These are phyloP conservation scores for Holcopasites calliopsidis DNA, from an alignment of 1,140 invertebrate species.

Conservation along the genomic window DNA sequence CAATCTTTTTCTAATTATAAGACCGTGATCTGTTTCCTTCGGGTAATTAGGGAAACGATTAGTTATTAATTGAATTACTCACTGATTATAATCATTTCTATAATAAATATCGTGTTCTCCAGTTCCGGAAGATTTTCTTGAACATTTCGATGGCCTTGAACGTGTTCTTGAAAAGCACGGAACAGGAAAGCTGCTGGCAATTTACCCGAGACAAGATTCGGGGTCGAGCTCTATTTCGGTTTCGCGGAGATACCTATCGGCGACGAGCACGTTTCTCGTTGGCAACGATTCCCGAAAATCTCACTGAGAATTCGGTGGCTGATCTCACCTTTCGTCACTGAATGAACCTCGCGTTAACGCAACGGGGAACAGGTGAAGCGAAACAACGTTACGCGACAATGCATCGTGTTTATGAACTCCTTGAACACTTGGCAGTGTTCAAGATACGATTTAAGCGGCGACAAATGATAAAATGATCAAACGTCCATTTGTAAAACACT, in stretches of 20 bases:
- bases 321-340: slow-evolving; percentile 45
- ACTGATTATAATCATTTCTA: too few species aligned
- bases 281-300: slow-evolving; percentile 32
- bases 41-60: too few species aligned
- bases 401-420: neutral
- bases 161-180: slow-evolving; percentile 39
- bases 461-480: too few species aligned
- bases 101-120: neutral
- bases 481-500: too few species aligned
- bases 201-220: slow-evolving; percentile 26
- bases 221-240: slow-evolving; percentile 52
- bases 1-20: neutral
- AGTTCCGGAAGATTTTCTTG: neutral
- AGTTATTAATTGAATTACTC: too few species aligned
- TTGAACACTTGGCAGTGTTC: neutral
- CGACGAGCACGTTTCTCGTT: slow-evolving; percentile 37
- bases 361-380: neutral
- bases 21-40: too few species aligned
- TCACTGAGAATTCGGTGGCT: slow-evolving; percentile 39
- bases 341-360: slow-evolving; percentile 10
- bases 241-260: slow-evolving; percentile 45
- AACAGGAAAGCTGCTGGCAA: slow-evolving; percentile 29
- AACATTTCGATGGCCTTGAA: slow-evolving; percentile 23
- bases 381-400: slow-evolving; percentile 1
- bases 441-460: neutral